A percentile compares a stretch with the other conserved stretches of the same genome.
These are phyloP conservation scores for Oscheius sp. DNA, from an alignment of 1,140 invertebrate species.

Conservation along the genomic window DNA sequence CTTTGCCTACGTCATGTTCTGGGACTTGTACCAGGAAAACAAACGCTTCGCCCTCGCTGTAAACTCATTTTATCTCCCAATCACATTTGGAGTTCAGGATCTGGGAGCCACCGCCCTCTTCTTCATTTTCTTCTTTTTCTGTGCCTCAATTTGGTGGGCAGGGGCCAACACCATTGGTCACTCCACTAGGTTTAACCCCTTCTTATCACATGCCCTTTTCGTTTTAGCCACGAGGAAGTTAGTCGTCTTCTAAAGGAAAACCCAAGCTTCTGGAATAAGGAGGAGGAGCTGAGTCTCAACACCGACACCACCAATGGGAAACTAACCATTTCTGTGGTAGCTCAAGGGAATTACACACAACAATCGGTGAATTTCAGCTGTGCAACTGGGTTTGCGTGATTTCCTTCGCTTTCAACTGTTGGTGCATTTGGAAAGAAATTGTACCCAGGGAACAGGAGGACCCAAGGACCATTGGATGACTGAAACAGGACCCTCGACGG, in stretches of 20 bases:
- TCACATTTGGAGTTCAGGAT: slow-evolving; percentile 12
- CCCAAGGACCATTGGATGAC: slow-evolving; percentile 28
- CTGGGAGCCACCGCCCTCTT: slow-evolving; percentile 26
- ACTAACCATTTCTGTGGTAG: slow-evolving; percentile 33
- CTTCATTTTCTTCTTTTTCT: slow-evolving; percentile 40
- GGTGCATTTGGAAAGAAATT: slow-evolving; percentile 37
- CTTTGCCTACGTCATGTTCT: slow-evolving; percentile 32
- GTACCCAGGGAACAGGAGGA: slow-evolving; percentile 5
- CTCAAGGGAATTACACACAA: neutral
- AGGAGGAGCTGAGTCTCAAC: no score
- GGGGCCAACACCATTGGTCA: slow-evolving; percentile 27
- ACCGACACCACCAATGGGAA: slow-evolving; percentile 15
- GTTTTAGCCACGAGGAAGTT: slow-evolving; percentile 9
- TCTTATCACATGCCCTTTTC: neutral
- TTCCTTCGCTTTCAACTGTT: slow-evolving; percentile 31
- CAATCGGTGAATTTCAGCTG: slow-evolving; percentile 19
- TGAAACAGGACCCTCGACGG: no score
- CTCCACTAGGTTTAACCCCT: slow-evolving; percentile 3
- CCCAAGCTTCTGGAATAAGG: neutral
- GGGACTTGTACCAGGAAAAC: slow-evolving; percentile 21
- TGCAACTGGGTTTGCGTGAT: slow-evolving; percentile 29
- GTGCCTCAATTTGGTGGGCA: slow-evolving; percentile 36
- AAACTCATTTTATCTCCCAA: slow-evolving; percentile 1
- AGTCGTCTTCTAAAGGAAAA: neutral
- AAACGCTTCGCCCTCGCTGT: slow-evolving; percentile 15